phyloP scores from a whole-genome alignment of 2,888 invertebrate genomes.

The Gari tellinella region DNA sequence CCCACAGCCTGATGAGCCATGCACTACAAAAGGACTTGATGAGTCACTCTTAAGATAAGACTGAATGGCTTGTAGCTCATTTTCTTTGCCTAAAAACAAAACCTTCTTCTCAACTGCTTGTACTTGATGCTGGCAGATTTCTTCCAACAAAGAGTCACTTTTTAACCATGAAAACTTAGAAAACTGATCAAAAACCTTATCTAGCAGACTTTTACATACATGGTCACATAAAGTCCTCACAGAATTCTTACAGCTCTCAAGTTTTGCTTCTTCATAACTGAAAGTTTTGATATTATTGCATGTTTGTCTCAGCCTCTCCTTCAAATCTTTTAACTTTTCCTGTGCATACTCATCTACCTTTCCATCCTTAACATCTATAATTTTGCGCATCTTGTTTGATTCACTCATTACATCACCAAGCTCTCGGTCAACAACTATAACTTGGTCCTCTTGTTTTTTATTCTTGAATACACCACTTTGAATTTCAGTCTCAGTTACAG shows the following conservation, averaged over 20 bases:
- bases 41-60: constrained; percentile 18
- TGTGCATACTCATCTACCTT: constrained; percentile 10
- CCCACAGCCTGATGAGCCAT: constrained; percentile 75
- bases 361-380: constrained; percentile 12
- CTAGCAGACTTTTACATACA: constrained; percentile 25
- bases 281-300: not conserved
- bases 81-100: constrained; percentile 30
- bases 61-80: constrained; percentile 16
- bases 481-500: constrained; percentile 42
- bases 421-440: constrained; percentile 1
- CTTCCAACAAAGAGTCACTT: constrained; percentile 12
- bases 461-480: constrained; percentile 22
- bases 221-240: constrained; percentile 17
- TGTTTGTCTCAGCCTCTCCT: not conserved
- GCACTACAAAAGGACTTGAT: constrained; percentile 65
- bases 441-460: not conserved
- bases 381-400: not conserved
- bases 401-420: not conserved
- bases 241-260: not conserved
- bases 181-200: constrained; percentile 19
- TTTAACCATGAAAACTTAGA: not conserved
- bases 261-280: not conserved
- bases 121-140: constrained; percentile 23
- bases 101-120: constrained; percentile 21
- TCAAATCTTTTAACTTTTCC: not conserved